A percentile compares a stretch with the other conserved stretches of the same genome.
Conservation (phyloP, 2,888 invertebrate species). For the Phortica magna region DNA sequence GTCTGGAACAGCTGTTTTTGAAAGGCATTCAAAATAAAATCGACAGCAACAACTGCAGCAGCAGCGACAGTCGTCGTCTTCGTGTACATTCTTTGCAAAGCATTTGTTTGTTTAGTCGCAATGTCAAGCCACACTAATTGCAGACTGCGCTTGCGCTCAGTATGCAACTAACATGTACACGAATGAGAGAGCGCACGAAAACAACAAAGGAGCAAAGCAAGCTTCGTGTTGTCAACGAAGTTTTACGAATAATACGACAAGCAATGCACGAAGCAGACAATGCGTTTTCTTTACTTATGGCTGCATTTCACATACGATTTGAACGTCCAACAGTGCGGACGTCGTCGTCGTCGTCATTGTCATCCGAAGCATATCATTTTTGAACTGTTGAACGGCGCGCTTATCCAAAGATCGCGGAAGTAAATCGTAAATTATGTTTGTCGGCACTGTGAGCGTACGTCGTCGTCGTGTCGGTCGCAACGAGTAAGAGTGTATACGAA, state of each 20-base stretch:
- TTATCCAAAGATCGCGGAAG: constrained; percentile 6
- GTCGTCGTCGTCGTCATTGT: constrained; percentile 46
- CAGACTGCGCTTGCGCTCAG: constrained; percentile 56
- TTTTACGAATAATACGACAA: constrained; percentile 31
- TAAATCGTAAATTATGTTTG: constrained; percentile 9
- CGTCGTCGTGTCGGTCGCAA: neutral
- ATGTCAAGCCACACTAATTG: neutral
- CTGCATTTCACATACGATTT: constrained; percentile 62
- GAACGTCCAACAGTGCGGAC: constrained; percentile 64
- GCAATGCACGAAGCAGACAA: constrained; percentile 26
- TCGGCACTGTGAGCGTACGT: neutral
- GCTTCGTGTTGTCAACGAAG: constrained; percentile 30
- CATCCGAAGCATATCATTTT: neutral
- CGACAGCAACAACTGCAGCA: constrained; percentile 20
- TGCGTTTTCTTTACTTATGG: neutral
- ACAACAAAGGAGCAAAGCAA: neutral
- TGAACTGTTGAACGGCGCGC: neutral
- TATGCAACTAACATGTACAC: constrained; percentile 48
- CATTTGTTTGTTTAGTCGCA: neutral
- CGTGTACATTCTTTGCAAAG: neutral
- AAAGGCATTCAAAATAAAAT: constrained; percentile 48
- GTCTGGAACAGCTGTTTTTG: constrained; percentile 64
- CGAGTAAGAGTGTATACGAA: neutral
- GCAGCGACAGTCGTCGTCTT: neutral
- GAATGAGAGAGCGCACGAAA: constrained; percentile 4